Conservation (phyloP, 2,113 vertebrate genomes). For the Anhinga rufa region DNA sequence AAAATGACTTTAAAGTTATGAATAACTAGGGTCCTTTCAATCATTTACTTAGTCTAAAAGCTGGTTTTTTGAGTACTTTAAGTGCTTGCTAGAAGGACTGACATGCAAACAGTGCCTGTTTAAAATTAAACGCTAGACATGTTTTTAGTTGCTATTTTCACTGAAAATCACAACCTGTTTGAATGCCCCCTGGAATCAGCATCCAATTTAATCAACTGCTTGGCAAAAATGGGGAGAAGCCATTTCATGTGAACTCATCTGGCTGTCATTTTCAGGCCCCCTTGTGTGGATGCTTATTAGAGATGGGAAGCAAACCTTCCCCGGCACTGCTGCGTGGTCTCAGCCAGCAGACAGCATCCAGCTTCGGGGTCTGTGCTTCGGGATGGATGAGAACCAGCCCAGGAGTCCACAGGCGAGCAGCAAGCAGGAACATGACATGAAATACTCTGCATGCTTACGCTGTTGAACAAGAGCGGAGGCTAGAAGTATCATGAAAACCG, state of each 20-base stretch:
- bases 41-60: neutral
- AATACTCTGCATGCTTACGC: neutral
- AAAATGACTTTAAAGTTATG: neutral
- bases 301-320: neutral
- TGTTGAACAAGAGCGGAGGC: neutral
- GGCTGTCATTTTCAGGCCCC: neutral
- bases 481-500: neutral
- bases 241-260: neutral
- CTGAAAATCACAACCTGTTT: neutral
- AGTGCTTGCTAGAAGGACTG: neutral
- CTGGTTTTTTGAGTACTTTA: neutral
- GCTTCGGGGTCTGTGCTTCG: neutral
- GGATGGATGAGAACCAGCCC: neutral
- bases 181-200: neutral
- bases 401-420: neutral
- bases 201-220: neutral
- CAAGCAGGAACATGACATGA: neutral
- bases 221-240: neutral
- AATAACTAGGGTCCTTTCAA: neutral
- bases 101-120: neutral
- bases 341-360: neutral
- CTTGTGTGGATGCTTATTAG: neutral
- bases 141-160: neutral
- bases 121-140: neutral
- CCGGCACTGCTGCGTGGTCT: neutral